Evolutionary conservation across 2,797 vertebrate genomes (phyloP).

Genomic region (Microcaecilia unicolor): DNA sequence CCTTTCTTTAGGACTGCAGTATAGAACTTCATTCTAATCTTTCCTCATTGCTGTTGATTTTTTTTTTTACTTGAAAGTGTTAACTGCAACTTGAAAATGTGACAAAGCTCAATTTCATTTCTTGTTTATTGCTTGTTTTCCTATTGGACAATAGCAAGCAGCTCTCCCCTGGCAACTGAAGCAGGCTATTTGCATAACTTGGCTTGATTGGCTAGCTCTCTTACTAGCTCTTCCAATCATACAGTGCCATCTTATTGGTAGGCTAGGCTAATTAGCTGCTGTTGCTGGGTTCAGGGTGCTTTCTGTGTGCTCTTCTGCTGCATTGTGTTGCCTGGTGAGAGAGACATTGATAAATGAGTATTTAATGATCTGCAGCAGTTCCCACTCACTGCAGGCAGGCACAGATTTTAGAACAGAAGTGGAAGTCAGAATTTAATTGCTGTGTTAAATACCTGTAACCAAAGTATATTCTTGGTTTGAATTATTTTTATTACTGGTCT

Average conservation of each 20-base stretch:
- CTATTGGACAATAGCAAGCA: constrained; percentile 91
- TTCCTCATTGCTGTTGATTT: constrained; percentile 45
- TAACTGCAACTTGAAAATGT: constrained; percentile 73
- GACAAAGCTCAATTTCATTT: constrained; percentile 95
- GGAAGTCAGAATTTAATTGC: constrained; percentile 45
- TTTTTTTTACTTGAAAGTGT: constrained; percentile 50
- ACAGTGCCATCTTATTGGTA: constrained; percentile 79
- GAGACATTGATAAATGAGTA: constrained; percentile 90
- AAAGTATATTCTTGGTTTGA: no score
- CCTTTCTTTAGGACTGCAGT: constrained; percentile 35
- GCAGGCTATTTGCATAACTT: constrained; percentile 89
- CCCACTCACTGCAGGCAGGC: constrained; percentile 65
- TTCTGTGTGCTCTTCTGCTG: constrained; percentile 79
- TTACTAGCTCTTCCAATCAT: constrained; percentile 80
- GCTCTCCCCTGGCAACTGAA: constrained; percentile 98
- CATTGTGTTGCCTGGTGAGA: constrained; percentile 93
- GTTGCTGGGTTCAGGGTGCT: constrained; percentile 93
- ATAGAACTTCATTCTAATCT: constrained; percentile 36
- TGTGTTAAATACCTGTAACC: constrained; percentile 31
- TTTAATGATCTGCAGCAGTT: constrained; percentile 83
- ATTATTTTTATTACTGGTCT: no score
- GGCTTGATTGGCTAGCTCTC: constrained; percentile 77
- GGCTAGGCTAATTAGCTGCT: constrained; percentile 98
- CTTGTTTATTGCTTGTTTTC: constrained; percentile 98
- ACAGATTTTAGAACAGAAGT: constrained; percentile 44